Evolutionary conservation across 2,113 vertebrate species (phyloP), one percentile per base, ranked within the genome.

Genomic region (Thymallus thymallus): DNA sequence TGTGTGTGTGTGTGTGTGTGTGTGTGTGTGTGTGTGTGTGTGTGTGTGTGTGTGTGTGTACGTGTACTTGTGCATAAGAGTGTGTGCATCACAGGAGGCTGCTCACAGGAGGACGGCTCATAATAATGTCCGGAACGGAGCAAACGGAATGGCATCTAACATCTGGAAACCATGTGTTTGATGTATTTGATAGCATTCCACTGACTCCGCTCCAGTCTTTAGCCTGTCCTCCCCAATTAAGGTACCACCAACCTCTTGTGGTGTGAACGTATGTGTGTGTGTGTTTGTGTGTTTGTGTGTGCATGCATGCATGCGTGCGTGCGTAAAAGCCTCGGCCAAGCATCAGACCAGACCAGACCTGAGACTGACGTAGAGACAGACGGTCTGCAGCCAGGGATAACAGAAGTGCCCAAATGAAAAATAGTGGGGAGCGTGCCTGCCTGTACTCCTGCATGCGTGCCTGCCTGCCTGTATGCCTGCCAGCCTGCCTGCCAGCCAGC

Each of bases 21-120:
- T 12, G 32, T n/a, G n/a, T 68, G 20, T 22, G 65, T 1, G 41
- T 79, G 67, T 83, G 71, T 72, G n/a, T 3, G 1, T 69, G n/a
- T 46, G 16, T 67, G 13, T 67, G 18, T 12, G 32, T n/a, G n/a
- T 68, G 20, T n/a, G n/a, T n/a, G n/a, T n/a, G 60, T 14, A 20
- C 58, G 74, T 72, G 73, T 80, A 76, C 76, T 79, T 73, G 83
- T 76, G 82, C 73, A 32, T 72, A 79, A 29, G 24, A 29, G 14
- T 70, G 68, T 56, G 48, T 56, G 46, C 20, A 48, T 56, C 35
- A 41, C 35, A 41, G 35, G 35, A 41, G 35, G 35, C 35, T 10
- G 35, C 35, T 41, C 9, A 12, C 9, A 9, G 35, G 35, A 41
- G 35, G 35, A 41, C 2, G 9, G 35, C 35, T 41, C 9, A 41